Conservation (phyloP, 1,140 invertebrate genomes). For the Teleogryllus occipitalis region DNA sequence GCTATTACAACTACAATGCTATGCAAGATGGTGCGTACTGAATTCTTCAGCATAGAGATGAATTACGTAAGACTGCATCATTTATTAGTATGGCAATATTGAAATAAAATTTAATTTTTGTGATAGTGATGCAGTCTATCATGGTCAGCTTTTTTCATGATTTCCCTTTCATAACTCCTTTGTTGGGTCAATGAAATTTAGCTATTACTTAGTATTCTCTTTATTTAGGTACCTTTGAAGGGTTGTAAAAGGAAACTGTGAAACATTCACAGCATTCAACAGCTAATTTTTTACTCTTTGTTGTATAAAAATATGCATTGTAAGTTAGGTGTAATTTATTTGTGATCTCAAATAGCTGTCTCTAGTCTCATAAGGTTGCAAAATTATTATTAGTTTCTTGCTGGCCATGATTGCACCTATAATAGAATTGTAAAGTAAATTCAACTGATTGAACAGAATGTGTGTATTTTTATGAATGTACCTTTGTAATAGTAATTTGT, state of each 20-base stretch:
- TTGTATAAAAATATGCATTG: too few species aligned
- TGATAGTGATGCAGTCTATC: not conserved
- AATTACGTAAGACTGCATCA: not conserved
- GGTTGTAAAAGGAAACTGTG: too few species aligned
- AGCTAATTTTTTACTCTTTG: too few species aligned
- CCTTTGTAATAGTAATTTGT: not conserved
- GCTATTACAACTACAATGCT: conserved; percentile 42
- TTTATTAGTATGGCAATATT: conserved; percentile 3
- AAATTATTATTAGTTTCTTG: not conserved
- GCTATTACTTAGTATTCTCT: not conserved
- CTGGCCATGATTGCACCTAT: not conserved
- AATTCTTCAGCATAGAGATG: conserved; percentile 12
- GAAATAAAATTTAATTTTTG: conserved; percentile 7
- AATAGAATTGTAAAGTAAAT: not conserved
- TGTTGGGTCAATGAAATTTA: not conserved
- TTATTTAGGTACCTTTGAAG: not conserved
- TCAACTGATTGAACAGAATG: not conserved
- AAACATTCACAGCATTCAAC: too few species aligned
- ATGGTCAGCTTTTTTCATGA: not conserved
- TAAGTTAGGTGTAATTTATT: too few species aligned
- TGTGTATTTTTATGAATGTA: not conserved
- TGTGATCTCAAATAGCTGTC: too few species aligned
- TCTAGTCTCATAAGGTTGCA: not conserved
- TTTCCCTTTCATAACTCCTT: not conserved
- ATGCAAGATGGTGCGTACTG: conserved; percentile 48